Evolutionary conservation across 2,113 vertebrate genomes (phyloP).

Genomic region (Strigops habroptila): DNA sequence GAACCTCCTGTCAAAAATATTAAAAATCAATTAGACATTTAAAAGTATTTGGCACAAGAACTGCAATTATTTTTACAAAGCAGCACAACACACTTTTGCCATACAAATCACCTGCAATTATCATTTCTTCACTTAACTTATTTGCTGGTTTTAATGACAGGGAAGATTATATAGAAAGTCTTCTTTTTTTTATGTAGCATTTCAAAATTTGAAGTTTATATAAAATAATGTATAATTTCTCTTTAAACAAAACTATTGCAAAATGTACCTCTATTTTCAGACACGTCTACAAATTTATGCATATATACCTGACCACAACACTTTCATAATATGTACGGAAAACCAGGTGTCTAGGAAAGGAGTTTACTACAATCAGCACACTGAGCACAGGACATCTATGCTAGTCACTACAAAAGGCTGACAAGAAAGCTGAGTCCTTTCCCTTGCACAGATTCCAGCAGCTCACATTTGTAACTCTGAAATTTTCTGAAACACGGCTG

Average conservation of each 20-base stretch:
- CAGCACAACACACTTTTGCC: background rate
- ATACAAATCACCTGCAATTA: background rate
- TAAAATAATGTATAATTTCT: background rate
- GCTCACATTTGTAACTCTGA: background rate
- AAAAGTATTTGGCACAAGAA: constrained; percentile 21
- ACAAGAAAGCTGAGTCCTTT: background rate
- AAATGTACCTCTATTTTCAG: background rate
- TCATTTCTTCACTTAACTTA: background rate
- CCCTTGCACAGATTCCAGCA: background rate
- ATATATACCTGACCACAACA: background rate
- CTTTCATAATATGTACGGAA: background rate
- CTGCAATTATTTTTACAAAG: constrained; percentile 25
- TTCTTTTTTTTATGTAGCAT: background rate
- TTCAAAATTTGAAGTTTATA: background rate
- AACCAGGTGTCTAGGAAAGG: background rate
- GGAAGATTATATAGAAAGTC: background rate
- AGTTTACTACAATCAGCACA: background rate
- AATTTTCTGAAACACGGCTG: background rate
- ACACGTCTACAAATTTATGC: background rate
- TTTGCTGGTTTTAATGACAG: background rate
- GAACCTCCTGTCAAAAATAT: constrained; percentile 31
- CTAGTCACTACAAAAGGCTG: background rate
- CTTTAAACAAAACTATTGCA: background rate
- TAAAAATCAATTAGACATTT: constrained; percentile 44
- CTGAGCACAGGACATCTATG: background rate